These are phyloP conservation scores for Leuctra nigra DNA, from an alignment of 2,888 invertebrate genomes.

Conservation along the genomic window DNA sequence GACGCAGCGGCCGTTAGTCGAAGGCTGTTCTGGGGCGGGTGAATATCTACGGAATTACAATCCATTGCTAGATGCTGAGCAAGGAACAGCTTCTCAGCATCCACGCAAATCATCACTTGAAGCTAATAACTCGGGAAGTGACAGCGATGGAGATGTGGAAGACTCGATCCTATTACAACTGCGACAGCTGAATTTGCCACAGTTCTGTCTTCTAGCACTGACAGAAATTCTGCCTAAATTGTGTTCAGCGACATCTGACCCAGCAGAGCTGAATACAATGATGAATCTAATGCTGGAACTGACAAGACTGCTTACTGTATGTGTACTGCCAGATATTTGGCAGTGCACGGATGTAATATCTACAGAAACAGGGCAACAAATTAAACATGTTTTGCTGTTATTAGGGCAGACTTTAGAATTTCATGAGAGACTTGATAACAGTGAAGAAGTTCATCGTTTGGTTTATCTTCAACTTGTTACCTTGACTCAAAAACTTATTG, in stretches of 20 bases:
- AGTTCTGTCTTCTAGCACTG: slow-evolving; percentile 42
- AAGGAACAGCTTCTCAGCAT: not conserved
- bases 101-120: not conserved
- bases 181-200: slow-evolving; percentile 43
- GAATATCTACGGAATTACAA: slow-evolving; percentile 10
- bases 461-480: slow-evolving; percentile 44
- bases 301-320: slow-evolving; percentile 39
- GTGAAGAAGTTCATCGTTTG: slow-evolving; percentile 33
- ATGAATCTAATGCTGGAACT: slow-evolving; percentile 13
- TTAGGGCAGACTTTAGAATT: slow-evolving; percentile 48
- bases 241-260: slow-evolving; percentile 28
- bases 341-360: slow-evolving; percentile 42
- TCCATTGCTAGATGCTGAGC: not conserved
- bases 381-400: slow-evolving; percentile 49
- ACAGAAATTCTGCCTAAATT: slow-evolving; percentile 36
- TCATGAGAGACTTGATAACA: not conserved
- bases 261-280: not conserved
- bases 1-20: not conserved
- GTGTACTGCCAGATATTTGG: slow-evolving; percentile 52
- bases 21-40: not conserved
- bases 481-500: slow-evolving; percentile 39
- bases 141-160: slow-evolving; percentile 29
- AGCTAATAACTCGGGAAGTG: not conserved
- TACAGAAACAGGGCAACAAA: slow-evolving; percentile 46
- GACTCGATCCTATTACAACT: slow-evolving; percentile 38